A percentile compares a stretch with the other conserved stretches of the same genome.
phyloP scores from a whole-genome alignment of 2,888 invertebrate genomes.

The Caenorhabditis becei region DNA sequence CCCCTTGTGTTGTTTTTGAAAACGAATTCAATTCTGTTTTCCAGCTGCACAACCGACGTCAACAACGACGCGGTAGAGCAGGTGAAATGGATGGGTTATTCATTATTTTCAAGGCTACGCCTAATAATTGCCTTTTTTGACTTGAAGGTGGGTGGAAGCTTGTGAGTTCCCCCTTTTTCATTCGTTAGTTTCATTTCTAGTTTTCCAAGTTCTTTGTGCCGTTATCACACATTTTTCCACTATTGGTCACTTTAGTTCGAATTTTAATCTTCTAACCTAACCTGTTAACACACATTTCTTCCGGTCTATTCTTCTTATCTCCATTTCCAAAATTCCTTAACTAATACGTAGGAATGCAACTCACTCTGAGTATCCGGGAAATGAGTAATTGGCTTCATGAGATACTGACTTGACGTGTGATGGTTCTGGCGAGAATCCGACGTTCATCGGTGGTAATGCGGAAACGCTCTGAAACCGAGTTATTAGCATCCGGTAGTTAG shows the following conservation, averaged over 20 bases:
- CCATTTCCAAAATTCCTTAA: not conserved
- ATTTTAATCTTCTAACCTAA: not conserved
- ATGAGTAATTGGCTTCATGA: constrained; percentile 60
- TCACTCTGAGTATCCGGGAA: constrained; percentile 50
- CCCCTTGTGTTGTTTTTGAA: not conserved
- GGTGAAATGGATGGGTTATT: constrained; percentile 14
- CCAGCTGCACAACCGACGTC: not conserved
- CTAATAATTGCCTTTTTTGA: constrained; percentile 8
- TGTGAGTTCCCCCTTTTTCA: not conserved
- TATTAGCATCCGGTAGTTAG: not conserved
- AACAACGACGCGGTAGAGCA: not conserved
- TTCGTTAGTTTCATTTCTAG: not conserved
- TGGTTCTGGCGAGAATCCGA: constrained; percentile 46
- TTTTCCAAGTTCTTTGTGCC: not conserved
- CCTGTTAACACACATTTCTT: not conserved
- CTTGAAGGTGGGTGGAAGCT: not conserved
- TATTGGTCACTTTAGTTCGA: not conserved
- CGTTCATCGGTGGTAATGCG: constrained; percentile 55
- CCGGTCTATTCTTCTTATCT: not conserved
- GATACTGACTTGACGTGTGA: constrained; percentile 63
- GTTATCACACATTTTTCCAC: not conserved
- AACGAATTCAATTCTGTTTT: not conserved
- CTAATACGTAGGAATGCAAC: not conserved
- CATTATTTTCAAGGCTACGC: not conserved
- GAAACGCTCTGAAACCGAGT: constrained; percentile 49